Base-by-base conservation (phyloP, 1,140 invertebrate species). In the Chrysoperla carnea region DNA sequence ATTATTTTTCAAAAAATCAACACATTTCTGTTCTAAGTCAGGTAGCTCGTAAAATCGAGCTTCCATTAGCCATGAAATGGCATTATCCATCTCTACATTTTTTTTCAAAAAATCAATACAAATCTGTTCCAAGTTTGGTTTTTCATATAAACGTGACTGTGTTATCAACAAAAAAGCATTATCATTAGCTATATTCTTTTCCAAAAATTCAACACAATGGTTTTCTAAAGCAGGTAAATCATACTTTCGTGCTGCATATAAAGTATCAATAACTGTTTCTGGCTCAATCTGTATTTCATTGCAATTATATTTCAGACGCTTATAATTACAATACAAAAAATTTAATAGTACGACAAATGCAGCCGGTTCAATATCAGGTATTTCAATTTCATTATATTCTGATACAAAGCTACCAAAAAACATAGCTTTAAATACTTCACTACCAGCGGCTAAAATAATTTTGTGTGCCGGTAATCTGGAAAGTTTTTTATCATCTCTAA, bases 201-300 rank as follows among this genome's bases (percentile, higher is more conserved):
- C 17, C 17, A 23, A 23, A 23, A 23, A 23, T 3, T 23, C 17
- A 1, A 89, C 84, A 64, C 86, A 90, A 47, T 80, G 81, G 48
- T 80, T 76, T 55, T 89, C 84, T 43, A 90, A 60, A 8, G 81
- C 77, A 9, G 81, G 79, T 0, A 89, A 81, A 6, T 81, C 82
- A 63, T 90, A 90, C 53, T 90, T 90, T 52, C 89, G 89, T 6
- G 85, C 84, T 6, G 84, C 82, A 53, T 89, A 88, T 37, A 89
- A 57, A 6, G 81, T 85, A 1, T 82, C 82, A 82, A 89, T 88
- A 2, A 89, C 84, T 54, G 78, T 84, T 55, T 89, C 84, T 3
- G 83, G 80, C 29, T 79, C 83, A 54, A 88, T 85, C 47, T 79
- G 70, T 12, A 88, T 80, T 59, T 87, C 81, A 67, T 89, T 84